Evolutionary conservation across 2,797 vertebrate genomes (phyloP).

Genomic region (Decapterus maruadsi): DNA sequence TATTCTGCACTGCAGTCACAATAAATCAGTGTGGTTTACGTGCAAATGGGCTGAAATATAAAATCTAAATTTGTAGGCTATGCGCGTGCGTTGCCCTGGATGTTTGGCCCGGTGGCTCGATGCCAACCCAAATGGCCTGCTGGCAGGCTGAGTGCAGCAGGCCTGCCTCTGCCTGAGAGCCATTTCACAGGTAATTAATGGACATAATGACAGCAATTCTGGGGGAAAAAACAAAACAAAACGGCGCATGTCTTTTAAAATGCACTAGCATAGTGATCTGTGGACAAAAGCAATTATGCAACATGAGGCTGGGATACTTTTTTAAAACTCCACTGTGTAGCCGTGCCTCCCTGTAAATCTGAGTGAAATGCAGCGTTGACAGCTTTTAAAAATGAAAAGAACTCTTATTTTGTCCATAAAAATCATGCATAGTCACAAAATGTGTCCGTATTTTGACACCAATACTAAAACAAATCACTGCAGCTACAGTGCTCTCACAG

Average conservation of each 20-base stretch:
- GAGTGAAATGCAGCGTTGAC: not conserved
- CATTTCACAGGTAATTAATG: conserved; percentile 88
- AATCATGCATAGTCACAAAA: not conserved
- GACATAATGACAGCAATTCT: conserved; percentile 81
- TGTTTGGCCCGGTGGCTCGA: conserved; percentile 45
- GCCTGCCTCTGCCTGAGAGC: conserved; percentile 64
- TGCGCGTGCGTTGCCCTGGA: conserved; percentile 35
- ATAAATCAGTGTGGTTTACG: conserved; percentile 26
- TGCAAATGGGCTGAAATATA: conserved; percentile 44
- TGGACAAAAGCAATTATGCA: conserved; percentile 44
- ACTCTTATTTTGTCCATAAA: conserved; percentile 6
- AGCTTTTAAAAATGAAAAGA: conserved; percentile 3
- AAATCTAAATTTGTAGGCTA: conserved; percentile 36
- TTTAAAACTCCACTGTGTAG: not conserved
- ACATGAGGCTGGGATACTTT: not conserved
- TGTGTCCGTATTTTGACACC: not conserved
- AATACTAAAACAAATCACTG: not conserved
- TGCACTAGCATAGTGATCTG: conserved; percentile 42
- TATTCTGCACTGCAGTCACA: conserved; percentile 3
- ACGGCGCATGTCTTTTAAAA: conserved; percentile 30
- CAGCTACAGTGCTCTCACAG: not conserved
- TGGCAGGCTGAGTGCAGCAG: conserved; percentile 57
- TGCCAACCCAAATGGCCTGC: conserved; percentile 64
- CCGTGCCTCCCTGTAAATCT: not conserved
- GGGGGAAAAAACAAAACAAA: conserved; percentile 12